Evolutionary conservation across 2,888 invertebrate genomes (phyloP), one percentile per base, ranked within the genome.

Genomic region (Lottia scabra): DNA sequence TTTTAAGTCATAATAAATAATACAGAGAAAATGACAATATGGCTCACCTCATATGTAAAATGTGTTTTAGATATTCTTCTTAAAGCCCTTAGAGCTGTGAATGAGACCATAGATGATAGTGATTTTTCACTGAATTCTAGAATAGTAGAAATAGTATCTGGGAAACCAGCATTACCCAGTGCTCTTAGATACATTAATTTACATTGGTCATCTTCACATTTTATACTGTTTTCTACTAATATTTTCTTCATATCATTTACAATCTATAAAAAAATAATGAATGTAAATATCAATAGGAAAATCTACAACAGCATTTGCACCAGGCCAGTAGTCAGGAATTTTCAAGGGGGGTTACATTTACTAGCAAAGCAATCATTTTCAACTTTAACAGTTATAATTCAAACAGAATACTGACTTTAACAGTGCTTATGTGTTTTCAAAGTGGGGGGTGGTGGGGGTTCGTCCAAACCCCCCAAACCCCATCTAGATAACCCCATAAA

Each of bases 31-130:
- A 71, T 27, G n/a, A 19, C 26, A 38, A 19, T 6, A 48, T 4
- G 5, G 45, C 43, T 23, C 70, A 84, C 86, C 81, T 83, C 74
- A 67, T 73, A 75, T n/a, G 78, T 75, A 30, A 86, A 74, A 67
- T 75, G 65, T 5, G 75, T 56, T 16, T 65, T 26, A 16, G 81
- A 81, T 30, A 89, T 81, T 66, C 86, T 84, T 43, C 92, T 91
- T 1, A 95, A 85, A 0, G 94, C 93, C 84, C 93, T 93, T 91
- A 95, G 92, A 0, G 94, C 93, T 5, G 93, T 91, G 2, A 93
- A 92, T 13, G 92, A 78, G 45, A 86, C 92, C 30, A 92, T 91
- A 45, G 92, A 89, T 67, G 90, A 90, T 13, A 89, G 91, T 1
- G 92, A 91, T 13, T 90, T 90, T 73, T 90, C 87, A 0, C 93